Conservation (phyloP, 1,140 invertebrate genomes). For the Acromyrmex echinatior region DNA sequence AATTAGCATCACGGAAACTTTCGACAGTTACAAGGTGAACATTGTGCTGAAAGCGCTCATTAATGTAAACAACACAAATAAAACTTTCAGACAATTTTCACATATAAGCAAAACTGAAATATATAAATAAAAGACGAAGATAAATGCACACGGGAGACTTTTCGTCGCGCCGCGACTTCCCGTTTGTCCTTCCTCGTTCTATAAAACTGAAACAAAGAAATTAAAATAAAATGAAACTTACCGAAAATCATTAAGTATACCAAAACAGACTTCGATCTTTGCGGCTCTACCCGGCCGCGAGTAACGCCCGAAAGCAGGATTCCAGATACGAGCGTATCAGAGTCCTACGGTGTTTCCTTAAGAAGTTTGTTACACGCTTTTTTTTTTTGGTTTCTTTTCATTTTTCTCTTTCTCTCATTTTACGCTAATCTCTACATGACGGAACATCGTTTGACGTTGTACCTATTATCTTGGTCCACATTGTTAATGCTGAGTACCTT, state of each 20-base stretch:
- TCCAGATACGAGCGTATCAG: slow-evolving; percentile 28
- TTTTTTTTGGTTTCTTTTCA: neutral
- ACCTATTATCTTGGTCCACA: slow-evolving; percentile 85
- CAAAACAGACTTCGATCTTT: slow-evolving; percentile 13
- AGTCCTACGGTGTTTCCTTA: slow-evolving; percentile 37
- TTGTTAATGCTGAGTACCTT: slow-evolving; percentile 85
- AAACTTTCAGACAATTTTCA: neutral
- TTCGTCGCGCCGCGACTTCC: neutral
- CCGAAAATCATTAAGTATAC: neutral
- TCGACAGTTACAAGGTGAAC: too few species aligned
- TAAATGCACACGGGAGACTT: slow-evolving; percentile 11
- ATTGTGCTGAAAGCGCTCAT: neutral
- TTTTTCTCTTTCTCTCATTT: neutral
- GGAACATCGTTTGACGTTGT: slow-evolving; percentile 84
- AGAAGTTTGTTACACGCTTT: slow-evolving; percentile 46
- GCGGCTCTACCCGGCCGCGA: slow-evolving; percentile 19
- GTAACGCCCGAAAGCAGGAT: slow-evolving; percentile 37
- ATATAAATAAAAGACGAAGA: neutral
- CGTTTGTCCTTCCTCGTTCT: slow-evolving; percentile 1
- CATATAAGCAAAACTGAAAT: neutral
- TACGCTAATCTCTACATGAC: slow-evolving; percentile 81
- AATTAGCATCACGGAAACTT: too few species aligned
- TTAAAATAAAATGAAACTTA: slow-evolving; percentile 14
- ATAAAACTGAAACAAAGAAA: neutral
- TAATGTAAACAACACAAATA: neutral